Base-by-base conservation (phyloP, 1,140 invertebrate genomes). In the Bombus superbus region DNA sequence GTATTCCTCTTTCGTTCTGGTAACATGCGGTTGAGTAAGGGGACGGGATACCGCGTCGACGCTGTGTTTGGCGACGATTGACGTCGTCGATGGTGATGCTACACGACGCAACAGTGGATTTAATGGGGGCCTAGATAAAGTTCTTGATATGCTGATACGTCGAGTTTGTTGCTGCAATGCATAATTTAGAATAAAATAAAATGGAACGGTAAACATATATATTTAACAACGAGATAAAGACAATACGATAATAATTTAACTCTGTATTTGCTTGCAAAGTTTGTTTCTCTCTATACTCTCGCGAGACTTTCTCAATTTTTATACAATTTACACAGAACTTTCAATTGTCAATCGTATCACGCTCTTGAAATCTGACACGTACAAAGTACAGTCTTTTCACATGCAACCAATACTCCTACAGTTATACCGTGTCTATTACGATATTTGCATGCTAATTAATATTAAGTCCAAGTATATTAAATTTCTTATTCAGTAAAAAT, bases 71-170 rank as follows among this genome's bases (percentile, higher is more conserved):
- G 44, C 57, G 53, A 44, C 66, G 77, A 32, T 69, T 76, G 82
- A 75, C 79, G 77, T 38, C 74, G 74, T 47, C 86, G 74, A 85
- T 88, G 77, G 44, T 75, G 83, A 32, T 15, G 59, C 28, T 62
- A 82, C 38, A 42, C 66, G 42, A 38, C 38, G 69, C 11, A 35
- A 40, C n/a, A 1, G 28, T 6, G 18, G 42, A 32, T 72, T 18
- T 38, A 73, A 11, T 35, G n/a, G 44, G 76, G 83, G 76, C 79
- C 35, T 87, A 86, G 88, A 92, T 93, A 93, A 93, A 92, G 92
- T 93, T 93, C 71, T 72, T 59, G 76, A 88, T 90, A 91, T 90
- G 91, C 91, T 91, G 91, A 92, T 91, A 92, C 87, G 84, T 25
- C 47, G 53, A 73, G 40, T 47, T 18, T 38, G 25, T 72, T 28